Conservation (phyloP, 2,113 vertebrate genomes). For the Labeo catla region DNA sequence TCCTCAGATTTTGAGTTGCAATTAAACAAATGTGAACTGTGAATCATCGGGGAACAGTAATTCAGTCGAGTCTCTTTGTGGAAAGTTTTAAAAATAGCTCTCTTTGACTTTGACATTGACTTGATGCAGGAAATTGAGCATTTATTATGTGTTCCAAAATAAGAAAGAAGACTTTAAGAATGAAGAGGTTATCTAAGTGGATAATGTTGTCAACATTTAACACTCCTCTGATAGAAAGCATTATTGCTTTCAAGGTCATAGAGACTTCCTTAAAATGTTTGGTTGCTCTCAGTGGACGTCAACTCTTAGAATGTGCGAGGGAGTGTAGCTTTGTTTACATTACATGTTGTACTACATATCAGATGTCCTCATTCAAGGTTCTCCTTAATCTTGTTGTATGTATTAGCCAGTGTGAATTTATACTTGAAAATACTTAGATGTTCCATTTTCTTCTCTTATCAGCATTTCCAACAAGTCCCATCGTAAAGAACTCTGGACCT, state of each 20-base stretch:
- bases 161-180: not conserved
- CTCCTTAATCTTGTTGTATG: not conserved
- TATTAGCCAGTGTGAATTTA: not conserved
- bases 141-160: conserved; percentile 4
- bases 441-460: conserved; percentile 17
- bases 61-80: not conserved
- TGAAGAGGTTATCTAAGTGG: conserved; percentile 3
- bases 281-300: not conserved
- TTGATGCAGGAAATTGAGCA: conserved; percentile 31
- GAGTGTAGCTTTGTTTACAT: conserved; percentile 27
- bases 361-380: not conserved
- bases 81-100: not conserved
- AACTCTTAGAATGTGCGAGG: not conserved
- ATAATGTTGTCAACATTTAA: not conserved
- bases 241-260: not conserved
- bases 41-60: not conserved
- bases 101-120: not conserved
- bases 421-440: not conserved
- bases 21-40: not conserved
- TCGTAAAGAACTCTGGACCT: conserved; percentile 45
- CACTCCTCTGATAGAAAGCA: conserved; percentile 2
- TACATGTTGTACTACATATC: not conserved
- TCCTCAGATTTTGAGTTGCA: not conserved
- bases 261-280: conserved; percentile 10
- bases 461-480: conserved; percentile 59